These are phyloP conservation scores for Furnarius figulus DNA, from an alignment of 2,113 vertebrate genomes.

Conservation along the genomic window DNA sequence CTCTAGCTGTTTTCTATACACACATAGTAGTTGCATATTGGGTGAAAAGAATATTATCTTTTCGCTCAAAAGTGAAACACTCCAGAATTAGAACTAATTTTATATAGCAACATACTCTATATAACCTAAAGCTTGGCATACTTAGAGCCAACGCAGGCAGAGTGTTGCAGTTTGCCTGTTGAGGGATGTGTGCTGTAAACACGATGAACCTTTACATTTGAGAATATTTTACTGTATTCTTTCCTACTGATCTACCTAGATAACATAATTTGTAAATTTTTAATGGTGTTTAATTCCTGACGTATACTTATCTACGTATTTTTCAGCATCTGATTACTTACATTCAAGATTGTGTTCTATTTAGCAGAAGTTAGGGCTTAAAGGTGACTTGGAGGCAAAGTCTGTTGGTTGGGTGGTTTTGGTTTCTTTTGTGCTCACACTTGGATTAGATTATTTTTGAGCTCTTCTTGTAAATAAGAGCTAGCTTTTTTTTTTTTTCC, in stretches of 20 bases:
- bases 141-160: neutral
- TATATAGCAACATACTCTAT: neutral
- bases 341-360: neutral
- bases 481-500: neutral
- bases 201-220: neutral
- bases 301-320: neutral
- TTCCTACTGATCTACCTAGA: neutral
- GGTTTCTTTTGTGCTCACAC: neutral
- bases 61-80: neutral
- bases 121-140: neutral
- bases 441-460: neutral
- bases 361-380: neutral
- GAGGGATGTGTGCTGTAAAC: neutral
- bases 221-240: neutral
- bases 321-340: neutral
- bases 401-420: neutral
- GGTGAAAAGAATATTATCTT: neutral
- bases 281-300: neutral
- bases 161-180: neutral
- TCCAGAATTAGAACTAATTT: neutral
- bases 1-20: neutral
- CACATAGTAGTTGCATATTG: fast-evolving
- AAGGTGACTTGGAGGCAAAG: neutral
- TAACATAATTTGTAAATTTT: neutral
- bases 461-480: neutral